phyloP scores from a whole-genome alignment of 2,888 invertebrate species.

The Panopea generosa region DNA sequence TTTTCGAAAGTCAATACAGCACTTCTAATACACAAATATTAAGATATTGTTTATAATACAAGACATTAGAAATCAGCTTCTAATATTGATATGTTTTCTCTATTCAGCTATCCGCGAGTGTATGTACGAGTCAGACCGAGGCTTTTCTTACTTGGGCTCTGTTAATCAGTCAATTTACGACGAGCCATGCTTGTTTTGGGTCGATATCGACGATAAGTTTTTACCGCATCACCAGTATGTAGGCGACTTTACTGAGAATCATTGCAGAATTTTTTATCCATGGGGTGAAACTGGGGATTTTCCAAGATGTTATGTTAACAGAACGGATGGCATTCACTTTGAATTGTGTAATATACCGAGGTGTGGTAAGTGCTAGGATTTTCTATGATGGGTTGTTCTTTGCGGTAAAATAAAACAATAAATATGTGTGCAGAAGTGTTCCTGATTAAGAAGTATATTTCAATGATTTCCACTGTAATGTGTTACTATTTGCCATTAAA shows the following conservation, averaged over 20 bases:
- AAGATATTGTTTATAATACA: no score
- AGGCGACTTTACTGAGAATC: slow-evolving; percentile 50
- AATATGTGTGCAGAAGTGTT: no score
- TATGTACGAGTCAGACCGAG: slow-evolving; percentile 41
- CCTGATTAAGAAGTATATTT: no score
- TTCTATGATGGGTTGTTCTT: no score
- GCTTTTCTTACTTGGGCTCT: slow-evolving; percentile 51
- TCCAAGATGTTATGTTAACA: slow-evolving; percentile 33
- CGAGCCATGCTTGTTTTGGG: slow-evolving; percentile 44
- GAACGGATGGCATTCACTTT: not conserved
- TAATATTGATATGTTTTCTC: no score
- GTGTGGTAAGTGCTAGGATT: slow-evolving; percentile 55
- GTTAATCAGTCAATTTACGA: slow-evolving; percentile 35
- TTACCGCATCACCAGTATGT: slow-evolving; percentile 15
- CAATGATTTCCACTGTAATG: no score
- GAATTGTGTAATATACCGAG: slow-evolving; percentile 39
- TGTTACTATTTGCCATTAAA: no score
- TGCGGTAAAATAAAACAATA: no score
- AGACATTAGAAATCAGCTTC: no score
- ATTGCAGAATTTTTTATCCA: slow-evolving; percentile 33
- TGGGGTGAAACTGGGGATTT: not conserved
- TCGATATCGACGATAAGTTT: slow-evolving; percentile 5
- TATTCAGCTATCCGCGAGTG: slow-evolving; percentile 49
- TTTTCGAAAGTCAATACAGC: no score
- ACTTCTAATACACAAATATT: no score